phyloP scores from a whole-genome alignment of 2,113 vertebrate genomes.

The Isichthys henryi region DNA sequence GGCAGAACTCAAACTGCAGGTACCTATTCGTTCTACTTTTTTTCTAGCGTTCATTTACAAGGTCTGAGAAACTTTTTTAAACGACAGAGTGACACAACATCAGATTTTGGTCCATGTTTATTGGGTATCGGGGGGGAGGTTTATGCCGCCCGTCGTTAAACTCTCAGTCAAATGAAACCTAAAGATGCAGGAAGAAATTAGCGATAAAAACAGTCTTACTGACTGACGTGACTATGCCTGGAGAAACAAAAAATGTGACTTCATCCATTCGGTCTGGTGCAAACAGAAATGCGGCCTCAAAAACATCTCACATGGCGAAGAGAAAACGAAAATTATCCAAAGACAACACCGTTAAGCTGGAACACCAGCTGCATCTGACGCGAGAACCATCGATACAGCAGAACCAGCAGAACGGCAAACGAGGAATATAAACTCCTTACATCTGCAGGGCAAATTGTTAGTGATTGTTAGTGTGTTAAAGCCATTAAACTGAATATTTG shows the following conservation, averaged over 20 bases:
- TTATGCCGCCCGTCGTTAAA: neutral
- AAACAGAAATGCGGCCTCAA: neutral
- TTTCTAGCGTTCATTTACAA: neutral
- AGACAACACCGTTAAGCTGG: neutral
- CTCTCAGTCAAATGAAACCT: neutral
- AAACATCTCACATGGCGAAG: neutral
- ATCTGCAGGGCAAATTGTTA: neutral
- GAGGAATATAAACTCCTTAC: neutral
- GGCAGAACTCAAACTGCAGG: neutral
- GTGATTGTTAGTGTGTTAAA: neutral
- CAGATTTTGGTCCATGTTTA: neutral
- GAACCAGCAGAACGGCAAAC: neutral
- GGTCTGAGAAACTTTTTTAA: neutral
- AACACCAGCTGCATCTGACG: neutral
- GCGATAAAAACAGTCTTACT: neutral
- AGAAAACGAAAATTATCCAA: neutral
- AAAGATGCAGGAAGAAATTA: neutral
- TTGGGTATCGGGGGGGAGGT: neutral
- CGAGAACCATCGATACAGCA: neutral
- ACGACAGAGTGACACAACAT: neutral
- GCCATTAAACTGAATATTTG: constrained; percentile 6
- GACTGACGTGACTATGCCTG: neutral
- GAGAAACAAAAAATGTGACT: neutral
- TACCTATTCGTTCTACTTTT: neutral
- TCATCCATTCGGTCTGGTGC: neutral